phyloP scores from a whole-genome alignment of 2,888 invertebrate species.

The Lamproptera curius region DNA sequence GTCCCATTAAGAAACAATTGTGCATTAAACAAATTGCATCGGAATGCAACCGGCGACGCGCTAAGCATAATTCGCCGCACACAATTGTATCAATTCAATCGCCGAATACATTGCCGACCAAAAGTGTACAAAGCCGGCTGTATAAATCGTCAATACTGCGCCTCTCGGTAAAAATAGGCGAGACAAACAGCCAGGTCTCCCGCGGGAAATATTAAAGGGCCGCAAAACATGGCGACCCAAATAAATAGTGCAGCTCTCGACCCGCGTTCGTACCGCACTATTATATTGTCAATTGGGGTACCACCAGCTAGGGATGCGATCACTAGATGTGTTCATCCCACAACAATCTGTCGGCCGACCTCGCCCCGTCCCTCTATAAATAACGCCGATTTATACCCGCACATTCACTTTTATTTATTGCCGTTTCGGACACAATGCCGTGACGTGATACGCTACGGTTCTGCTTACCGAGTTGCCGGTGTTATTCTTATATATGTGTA shows the following conservation, averaged over 20 bases:
- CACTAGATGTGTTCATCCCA: slow-evolving; percentile 71
- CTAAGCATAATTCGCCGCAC: too few species aligned
- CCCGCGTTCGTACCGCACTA: slow-evolving; percentile 38
- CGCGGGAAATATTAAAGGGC: slow-evolving; percentile 20
- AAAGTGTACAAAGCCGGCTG: neutral
- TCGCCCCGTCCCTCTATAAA: slow-evolving; percentile 51
- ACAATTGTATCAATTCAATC: too few species aligned
- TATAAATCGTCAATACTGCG: slow-evolving; percentile 17
- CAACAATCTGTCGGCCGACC: slow-evolving; percentile 61
- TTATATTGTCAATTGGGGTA: slow-evolving; percentile 68
- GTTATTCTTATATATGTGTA: slow-evolving; percentile 6
- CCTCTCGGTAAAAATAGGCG: neutral
- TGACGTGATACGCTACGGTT: slow-evolving; percentile 36
- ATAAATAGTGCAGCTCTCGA: slow-evolving; percentile 27
- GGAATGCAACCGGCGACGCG: neutral
- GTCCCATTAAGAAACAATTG: too few species aligned
- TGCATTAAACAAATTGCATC: neutral
- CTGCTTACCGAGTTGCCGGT: slow-evolving; percentile 31
- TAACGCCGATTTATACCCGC: slow-evolving; percentile 60
- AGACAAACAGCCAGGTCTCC: slow-evolving; percentile 11
- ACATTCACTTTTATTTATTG: slow-evolving; percentile 61
- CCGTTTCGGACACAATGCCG: slow-evolving; percentile 59
- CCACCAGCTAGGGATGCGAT: slow-evolving; percentile 60
- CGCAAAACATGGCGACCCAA: slow-evolving; percentile 21
- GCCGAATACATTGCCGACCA: neutral